Percentiles rank a stretch among this genome's conserved stretches.
Evolutionary conservation across 2,888 invertebrate species (phyloP).

Genomic region (Parnassius orleans): DNA sequence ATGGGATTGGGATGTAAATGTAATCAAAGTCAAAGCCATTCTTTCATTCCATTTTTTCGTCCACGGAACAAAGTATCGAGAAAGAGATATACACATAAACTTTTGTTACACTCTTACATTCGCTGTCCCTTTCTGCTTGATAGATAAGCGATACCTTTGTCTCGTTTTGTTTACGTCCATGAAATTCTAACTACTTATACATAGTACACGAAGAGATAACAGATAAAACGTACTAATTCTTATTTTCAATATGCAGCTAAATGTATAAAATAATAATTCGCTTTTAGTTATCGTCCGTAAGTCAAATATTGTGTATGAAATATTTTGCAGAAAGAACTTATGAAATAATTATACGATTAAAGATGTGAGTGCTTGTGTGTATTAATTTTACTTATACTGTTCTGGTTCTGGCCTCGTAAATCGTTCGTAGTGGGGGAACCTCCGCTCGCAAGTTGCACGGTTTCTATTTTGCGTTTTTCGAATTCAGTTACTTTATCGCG

Average conservation of each 20-base stretch:
- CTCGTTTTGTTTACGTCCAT: constrained; percentile 72
- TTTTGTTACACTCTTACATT: constrained; percentile 46
- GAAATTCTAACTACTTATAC: constrained; percentile 56
- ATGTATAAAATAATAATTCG: not conserved
- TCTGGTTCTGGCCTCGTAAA: constrained; percentile 67
- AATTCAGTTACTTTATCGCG: constrained; percentile 73
- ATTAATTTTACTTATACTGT: constrained; percentile 56
- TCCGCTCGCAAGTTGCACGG: constrained; percentile 71
- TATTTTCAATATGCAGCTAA: not conserved
- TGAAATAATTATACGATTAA: constrained; percentile 24
- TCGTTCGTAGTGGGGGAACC: constrained; percentile 67
- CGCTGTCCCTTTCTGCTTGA: constrained; percentile 52
- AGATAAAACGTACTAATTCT: constrained; percentile 37
- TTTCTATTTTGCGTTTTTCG: constrained; percentile 80
- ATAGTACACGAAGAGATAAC: constrained; percentile 52
- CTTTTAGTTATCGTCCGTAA: not conserved
- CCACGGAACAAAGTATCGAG: constrained; percentile 37
- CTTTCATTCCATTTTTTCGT: constrained; percentile 35
- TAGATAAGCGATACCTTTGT: constrained; percentile 57
- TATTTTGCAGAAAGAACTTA: no score
- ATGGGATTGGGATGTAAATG: constrained; percentile 19
- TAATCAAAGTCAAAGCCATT: constrained; percentile 24
- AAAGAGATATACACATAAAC: constrained; percentile 48
- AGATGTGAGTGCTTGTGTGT: constrained; percentile 59
- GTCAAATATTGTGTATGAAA: no score